Evolutionary conservation across 2,113 vertebrate genomes (phyloP).

Genomic region (Neogale vison): DNA sequence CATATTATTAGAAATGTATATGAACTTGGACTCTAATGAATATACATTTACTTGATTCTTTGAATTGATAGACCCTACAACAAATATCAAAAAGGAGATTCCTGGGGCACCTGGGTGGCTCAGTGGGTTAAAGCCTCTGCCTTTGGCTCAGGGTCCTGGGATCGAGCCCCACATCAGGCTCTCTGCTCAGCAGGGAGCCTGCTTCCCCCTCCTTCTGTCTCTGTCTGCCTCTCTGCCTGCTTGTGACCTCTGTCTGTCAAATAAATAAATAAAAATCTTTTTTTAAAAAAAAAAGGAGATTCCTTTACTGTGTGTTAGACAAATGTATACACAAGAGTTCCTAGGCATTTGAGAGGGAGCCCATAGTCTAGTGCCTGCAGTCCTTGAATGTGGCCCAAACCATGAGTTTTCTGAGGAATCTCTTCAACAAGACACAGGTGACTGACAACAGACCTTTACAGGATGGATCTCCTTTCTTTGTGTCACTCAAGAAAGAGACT

Average conservation of each 20-base stretch:
- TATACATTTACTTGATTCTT: constrained; percentile 4
- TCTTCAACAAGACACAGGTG: background rate
- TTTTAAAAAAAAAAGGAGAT: background rate
- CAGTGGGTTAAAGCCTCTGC: too few species aligned
- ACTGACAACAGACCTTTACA: background rate
- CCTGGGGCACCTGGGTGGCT: too few species aligned
- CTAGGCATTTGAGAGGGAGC: background rate
- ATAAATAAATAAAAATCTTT: too few species aligned
- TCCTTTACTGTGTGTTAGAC: background rate
- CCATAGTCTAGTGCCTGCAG: background rate
- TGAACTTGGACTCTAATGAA: background rate
- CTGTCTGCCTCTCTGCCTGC: too few species aligned
- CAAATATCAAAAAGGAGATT: background rate
- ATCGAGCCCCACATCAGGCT: too few species aligned
- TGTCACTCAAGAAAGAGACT: background rate
- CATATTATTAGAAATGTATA: background rate
- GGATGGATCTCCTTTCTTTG: background rate
- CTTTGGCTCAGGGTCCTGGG: too few species aligned
- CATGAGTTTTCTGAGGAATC: background rate
- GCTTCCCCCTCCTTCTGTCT: too few species aligned
- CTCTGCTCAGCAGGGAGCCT: too few species aligned
- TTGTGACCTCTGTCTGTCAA: too few species aligned
- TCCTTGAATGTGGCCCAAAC: background rate
- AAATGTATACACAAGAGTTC: background rate
- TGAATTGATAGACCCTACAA: background rate